Conservation (phyloP, 2,888 invertebrate genomes). For the Mystacides longicornis region DNA sequence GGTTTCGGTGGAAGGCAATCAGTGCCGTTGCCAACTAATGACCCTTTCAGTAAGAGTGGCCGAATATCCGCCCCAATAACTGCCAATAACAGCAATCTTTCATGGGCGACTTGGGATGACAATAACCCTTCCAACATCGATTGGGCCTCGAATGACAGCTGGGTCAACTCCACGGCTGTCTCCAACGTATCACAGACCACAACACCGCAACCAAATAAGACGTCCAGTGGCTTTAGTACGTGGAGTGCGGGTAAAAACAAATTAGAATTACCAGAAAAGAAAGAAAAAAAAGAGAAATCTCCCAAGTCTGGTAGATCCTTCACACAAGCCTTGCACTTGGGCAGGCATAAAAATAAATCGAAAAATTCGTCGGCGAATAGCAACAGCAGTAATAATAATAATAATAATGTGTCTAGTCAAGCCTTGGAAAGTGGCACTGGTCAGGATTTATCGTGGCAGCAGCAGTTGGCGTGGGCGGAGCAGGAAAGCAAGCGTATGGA, state of each 20-base stretch:
- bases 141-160: constrained; percentile 17
- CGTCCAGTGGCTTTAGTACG: constrained; percentile 3
- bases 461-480: constrained; percentile 69
- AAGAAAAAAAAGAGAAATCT: constrained; percentile 40
- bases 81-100: constrained; percentile 26
- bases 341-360: constrained; percentile 35
- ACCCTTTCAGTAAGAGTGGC: constrained; percentile 35
- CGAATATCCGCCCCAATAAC: constrained; percentile 42
- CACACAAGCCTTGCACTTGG: constrained; percentile 41
- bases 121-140: constrained; percentile 34
- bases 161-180: constrained; percentile 9
- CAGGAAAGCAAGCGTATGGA: constrained; percentile 58
- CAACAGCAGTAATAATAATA: constrained; percentile 8
- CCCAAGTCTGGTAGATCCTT: constrained; percentile 43
- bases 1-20: constrained; percentile 28
- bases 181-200: constrained; percentile 8
- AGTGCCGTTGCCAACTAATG: constrained; percentile 29
- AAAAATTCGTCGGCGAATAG: not conserved
- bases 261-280: constrained; percentile 27
- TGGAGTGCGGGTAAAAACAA: constrained; percentile 11
- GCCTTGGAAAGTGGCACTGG: constrained; percentile 19
- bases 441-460: constrained; percentile 46
- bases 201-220: no score
- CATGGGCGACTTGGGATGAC: constrained; percentile 49
- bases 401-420: constrained; percentile 28